Base-by-base conservation (phyloP, 2,888 invertebrate species). In the Campoletis raptor region DNA sequence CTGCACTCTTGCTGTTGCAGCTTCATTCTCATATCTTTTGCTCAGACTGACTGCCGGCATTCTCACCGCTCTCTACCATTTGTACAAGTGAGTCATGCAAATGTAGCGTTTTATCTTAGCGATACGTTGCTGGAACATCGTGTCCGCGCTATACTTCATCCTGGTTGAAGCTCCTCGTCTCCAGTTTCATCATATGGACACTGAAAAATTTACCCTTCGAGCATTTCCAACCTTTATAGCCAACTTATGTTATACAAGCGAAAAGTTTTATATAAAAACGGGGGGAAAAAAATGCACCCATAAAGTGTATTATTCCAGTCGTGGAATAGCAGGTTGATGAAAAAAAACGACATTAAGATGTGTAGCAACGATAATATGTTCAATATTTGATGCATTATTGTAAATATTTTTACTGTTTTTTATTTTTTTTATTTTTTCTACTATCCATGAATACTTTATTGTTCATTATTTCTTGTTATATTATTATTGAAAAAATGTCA, bases 21-120 rank as follows among this genome's bases (percentile, higher is more conserved):
- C 77, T 78, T 70, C 57, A 69, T n/a, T 42, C 52, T 82, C 70
- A 69, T 73, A 66, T 81, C 48, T 80, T 82, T 76, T 66, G 18
- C 78, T 30, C 80, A 82, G 87, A 89, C 81, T 83, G 83, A 85
- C 88, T 87, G 83, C 81, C 70, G 73, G 70, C 74, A 88, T 86
- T 82, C 85, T 82, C 85, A 73, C 66, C 78, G 81, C 64, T 82
- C 64, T 82, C 79, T 70, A 77, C 81, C 85, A 88, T 88, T 89
- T 88, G 88, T 89, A 88, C 81, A 78, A 81, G 86, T 83, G 81
- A 87, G 85, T 85, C 85, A 89, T 87, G 88, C 83, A 88, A 87
- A 89, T 89, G 85, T 72, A 54, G 66, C 83, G 81, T 83, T 89
- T 88, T 87, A 88, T 89, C 87, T 85, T 74, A 79, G 64, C 66